Conservation (phyloP, 2,888 invertebrate genomes). For the Noctua fimbriata region DNA sequence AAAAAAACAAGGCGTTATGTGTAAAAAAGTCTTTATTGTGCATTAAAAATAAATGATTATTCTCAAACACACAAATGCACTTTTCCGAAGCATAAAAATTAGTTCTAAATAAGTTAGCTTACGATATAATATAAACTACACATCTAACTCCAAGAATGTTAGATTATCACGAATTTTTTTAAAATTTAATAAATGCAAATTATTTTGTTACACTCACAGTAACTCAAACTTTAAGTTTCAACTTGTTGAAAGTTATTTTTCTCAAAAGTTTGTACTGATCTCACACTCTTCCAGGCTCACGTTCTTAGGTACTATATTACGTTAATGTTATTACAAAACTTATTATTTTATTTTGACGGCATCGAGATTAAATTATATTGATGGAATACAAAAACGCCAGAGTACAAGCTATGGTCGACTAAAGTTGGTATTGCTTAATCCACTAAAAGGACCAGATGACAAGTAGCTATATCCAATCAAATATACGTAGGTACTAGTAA, state of each 20-base stretch:
- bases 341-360: conserved; percentile 65
- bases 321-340: conserved; percentile 65
- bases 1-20: conserved; percentile 62
- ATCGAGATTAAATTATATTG: conserved; percentile 43
- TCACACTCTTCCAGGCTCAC: conserved; percentile 68
- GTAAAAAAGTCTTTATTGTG: conserved; percentile 82
- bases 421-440: conserved; percentile 31
- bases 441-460: conserved; percentile 24
- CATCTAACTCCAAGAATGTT: conserved; percentile 64
- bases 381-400: conserved; percentile 49
- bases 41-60: conserved; percentile 77
- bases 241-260: conserved; percentile 68
- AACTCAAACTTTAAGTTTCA: conserved; percentile 75
- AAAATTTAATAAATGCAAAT: conserved; percentile 84
- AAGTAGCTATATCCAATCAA: background rate
- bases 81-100: conserved; percentile 73
- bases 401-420: conserved; percentile 34
- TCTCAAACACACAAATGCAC: conserved; percentile 72
- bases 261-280: conserved; percentile 80
- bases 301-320: conserved; percentile 67
- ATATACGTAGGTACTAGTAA: conserved; percentile 25
- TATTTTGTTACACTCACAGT: conserved; percentile 67
- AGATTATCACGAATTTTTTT: conserved; percentile 80
- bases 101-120: conserved; percentile 77
- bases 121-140: conserved; percentile 66